These are phyloP conservation scores for Holcopasites calliopsidis DNA, from an alignment of 1,140 invertebrate species.

Conservation along the genomic window DNA sequence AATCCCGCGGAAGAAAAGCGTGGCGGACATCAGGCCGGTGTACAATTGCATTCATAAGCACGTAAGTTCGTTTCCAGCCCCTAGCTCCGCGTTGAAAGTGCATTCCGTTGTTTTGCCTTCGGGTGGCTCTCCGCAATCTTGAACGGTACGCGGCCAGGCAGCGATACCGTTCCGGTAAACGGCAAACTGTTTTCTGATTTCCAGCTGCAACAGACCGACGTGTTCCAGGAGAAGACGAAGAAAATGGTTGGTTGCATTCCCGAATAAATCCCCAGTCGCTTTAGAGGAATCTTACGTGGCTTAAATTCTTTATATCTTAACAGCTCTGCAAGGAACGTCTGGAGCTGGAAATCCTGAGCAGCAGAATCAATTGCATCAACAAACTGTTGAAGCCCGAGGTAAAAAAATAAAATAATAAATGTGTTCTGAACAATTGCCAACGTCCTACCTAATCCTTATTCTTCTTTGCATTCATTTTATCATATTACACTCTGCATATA, in stretches of 20 bases:
- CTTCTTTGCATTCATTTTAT: too few relatives aligned
- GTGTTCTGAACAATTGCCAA: too few relatives aligned
- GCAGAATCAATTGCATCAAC: conserved; percentile 72
- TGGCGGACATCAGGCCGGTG: conserved; percentile 71
- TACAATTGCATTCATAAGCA: conserved; percentile 77
- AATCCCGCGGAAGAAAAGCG: conserved; percentile 72
- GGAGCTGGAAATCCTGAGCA: conserved; percentile 73
- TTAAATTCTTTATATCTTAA: conserved; percentile 43
- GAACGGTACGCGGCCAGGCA: neutral
- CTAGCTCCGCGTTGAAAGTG: conserved; percentile 1
- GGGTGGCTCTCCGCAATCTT: neutral
- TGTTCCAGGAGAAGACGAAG: conserved; percentile 73
- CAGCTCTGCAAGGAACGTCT: conserved; percentile 73
- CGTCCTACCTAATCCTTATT: too few relatives aligned
- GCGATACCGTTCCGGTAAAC: conserved; percentile 50
- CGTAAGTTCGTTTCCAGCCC: conserved; percentile 68
- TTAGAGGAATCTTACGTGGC: neutral
- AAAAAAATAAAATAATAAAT: too few relatives aligned
- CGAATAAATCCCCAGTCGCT: neutral
- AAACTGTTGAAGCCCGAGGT: conserved; percentile 72
- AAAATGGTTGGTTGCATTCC: conserved; percentile 67
- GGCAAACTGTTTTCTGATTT: conserved; percentile 60
- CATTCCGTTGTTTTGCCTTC: conserved; percentile 32
- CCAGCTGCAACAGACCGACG: conserved; percentile 71
- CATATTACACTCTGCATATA: too few relatives aligned